Conservation (phyloP, 2,797 vertebrate genomes). For the Alcedo quadribrachys region DNA sequence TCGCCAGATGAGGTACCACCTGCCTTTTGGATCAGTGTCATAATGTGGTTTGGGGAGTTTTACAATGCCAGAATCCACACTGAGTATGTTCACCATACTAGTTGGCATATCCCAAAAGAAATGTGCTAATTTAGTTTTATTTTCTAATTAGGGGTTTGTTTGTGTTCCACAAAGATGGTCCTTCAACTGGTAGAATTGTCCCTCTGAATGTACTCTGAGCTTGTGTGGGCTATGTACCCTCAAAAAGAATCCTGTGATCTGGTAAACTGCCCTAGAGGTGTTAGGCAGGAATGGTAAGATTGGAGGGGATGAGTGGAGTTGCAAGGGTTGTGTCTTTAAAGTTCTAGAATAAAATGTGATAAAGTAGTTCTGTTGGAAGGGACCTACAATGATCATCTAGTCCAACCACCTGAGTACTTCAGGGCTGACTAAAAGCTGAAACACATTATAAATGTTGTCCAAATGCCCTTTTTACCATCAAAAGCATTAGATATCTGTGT, state of each 20-base stretch:
- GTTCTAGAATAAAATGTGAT: not conserved
- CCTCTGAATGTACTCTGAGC: not conserved
- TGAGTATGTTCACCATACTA: not conserved
- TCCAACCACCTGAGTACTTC: not conserved
- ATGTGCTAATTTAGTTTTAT: not conserved
- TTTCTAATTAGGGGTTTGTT: not conserved
- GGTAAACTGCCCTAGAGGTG: not conserved
- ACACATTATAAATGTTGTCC: not conserved
- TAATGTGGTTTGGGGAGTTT: not conserved
- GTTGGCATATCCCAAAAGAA: not conserved
- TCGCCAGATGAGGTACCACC: not conserved
- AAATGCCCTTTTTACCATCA: not conserved
- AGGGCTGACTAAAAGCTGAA: not conserved
- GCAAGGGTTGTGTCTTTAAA: not conserved
- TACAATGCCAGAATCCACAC: not conserved
- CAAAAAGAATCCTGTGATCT: not conserved
- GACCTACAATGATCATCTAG: not conserved
- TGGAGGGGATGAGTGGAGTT: not conserved
- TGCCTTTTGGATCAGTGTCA: not conserved
- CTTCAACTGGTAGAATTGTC: not conserved
- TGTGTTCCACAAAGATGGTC: not conserved
- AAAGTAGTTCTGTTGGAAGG: not conserved
- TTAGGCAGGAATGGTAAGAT: not conserved
- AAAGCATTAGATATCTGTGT: not conserved
- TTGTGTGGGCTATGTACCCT: not conserved